Percentiles rank a stretch among this genome's conserved stretches.
These are phyloP conservation scores for Cosmorhoe ocellata DNA, from an alignment of 2,888 invertebrate genomes.

Conservation along the genomic window DNA sequence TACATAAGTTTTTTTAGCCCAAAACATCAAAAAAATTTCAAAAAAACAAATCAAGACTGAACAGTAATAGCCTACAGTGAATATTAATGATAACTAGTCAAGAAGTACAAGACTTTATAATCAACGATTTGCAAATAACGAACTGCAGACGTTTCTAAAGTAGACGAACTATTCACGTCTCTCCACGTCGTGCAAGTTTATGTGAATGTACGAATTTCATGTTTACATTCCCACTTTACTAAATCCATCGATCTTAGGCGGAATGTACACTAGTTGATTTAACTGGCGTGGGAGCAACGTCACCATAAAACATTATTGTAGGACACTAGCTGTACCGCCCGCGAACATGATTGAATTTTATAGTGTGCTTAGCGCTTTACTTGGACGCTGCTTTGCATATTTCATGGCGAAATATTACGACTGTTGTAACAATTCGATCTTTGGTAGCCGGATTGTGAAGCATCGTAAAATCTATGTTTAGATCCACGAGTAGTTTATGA, in stretches of 20 bases:
- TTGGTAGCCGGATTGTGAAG: slow-evolving; percentile 22
- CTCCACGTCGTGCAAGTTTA: slow-evolving; percentile 7
- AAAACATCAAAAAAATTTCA: too few species aligned
- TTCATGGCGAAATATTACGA: slow-evolving; percentile 38
- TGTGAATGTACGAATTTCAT: slow-evolving; percentile 17
- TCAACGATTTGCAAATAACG: too few species aligned
- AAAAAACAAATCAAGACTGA: too few species aligned
- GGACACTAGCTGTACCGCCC: slow-evolving; percentile 58
- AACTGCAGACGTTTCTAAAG: too few species aligned
- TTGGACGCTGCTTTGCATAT: slow-evolving; percentile 40
- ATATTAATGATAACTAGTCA: too few species aligned
- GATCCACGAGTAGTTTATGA: slow-evolving; percentile 16
- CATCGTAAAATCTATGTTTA: slow-evolving; percentile 23
- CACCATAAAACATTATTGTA: slow-evolving; percentile 71
- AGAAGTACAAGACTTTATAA: too few species aligned
- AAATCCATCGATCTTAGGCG: slow-evolving; percentile 47
- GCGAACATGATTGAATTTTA: slow-evolving; percentile 77
- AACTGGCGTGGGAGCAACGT: slow-evolving; percentile 71
- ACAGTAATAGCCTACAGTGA: too few species aligned
- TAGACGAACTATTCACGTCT: not conserved
- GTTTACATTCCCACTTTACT: slow-evolving; percentile 34
- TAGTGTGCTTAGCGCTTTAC: slow-evolving; percentile 60
- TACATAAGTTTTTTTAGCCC: too few species aligned
- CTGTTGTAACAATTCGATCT: slow-evolving; percentile 32
- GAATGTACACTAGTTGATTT: slow-evolving; percentile 53